Evolutionary conservation across 2,888 invertebrate genomes (phyloP).

Genomic region (Apotomis capreana): DNA sequence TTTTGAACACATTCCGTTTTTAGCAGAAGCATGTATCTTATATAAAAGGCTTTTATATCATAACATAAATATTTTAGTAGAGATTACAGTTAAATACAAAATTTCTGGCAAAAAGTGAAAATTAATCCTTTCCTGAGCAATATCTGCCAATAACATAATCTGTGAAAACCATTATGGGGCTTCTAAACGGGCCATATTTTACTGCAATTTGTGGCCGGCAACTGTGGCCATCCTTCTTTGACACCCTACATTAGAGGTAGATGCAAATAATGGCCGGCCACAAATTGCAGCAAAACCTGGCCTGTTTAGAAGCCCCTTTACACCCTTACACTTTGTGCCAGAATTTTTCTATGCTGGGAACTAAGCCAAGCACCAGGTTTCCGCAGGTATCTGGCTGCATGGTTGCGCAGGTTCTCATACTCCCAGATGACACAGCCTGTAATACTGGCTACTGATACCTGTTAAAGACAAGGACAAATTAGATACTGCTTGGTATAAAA

Average conservation of each 20-base stretch:
- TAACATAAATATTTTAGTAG: too few species aligned
- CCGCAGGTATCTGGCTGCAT: slow-evolving; percentile 80
- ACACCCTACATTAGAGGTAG: too few species aligned
- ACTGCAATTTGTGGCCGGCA: too few species aligned
- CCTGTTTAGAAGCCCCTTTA: too few species aligned
- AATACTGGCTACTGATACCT: slow-evolving; percentile 88
- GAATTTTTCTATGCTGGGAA: slow-evolving; percentile 67
- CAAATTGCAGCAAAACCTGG: too few species aligned
- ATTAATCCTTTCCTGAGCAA: neutral
- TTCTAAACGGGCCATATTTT: too few species aligned
- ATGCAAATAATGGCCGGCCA: too few species aligned
- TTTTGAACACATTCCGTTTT: too few species aligned
- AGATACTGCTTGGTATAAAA: neutral
- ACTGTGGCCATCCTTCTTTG: too few species aligned
- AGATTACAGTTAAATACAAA: neutral
- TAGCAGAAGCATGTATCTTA: too few species aligned
- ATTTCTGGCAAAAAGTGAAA: neutral
- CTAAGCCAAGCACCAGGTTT: slow-evolving; percentile 82
- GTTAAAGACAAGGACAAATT: slow-evolving; percentile 43
- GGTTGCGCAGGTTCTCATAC: slow-evolving; percentile 88
- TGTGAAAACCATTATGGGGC: neutral
- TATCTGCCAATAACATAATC: neutral
- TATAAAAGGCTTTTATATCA: too few species aligned
- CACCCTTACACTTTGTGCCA: slow-evolving; percentile 59
- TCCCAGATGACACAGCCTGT: slow-evolving; percentile 93